These are phyloP conservation scores for Geothlypis trichas DNA, from an alignment of 2,113 vertebrate genomes.

Conservation along the genomic window DNA sequence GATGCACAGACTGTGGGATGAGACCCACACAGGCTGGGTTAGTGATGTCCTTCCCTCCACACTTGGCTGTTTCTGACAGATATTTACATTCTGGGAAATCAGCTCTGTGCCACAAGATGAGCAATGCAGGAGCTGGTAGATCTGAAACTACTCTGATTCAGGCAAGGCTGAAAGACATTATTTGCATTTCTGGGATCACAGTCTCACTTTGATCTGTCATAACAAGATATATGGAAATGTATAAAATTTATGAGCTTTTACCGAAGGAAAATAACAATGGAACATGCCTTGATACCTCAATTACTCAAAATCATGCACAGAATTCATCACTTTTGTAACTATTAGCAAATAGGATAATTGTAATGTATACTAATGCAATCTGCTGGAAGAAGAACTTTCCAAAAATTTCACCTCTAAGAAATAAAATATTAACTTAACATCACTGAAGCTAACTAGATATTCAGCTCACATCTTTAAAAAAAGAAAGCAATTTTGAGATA, in stretches of 20 bases:
- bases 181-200: background rate
- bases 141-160: background rate
- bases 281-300: background rate
- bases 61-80: background rate
- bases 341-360: background rate
- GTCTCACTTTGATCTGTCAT: background rate
- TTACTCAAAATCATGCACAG: background rate
- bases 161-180: background rate
- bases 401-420: background rate
- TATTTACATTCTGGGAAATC: background rate
- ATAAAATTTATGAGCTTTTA: background rate
- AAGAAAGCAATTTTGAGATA: background rate
- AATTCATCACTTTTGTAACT: background rate
- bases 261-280: background rate
- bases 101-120: background rate
- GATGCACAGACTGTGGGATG: fast-evolving
- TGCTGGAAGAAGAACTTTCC: background rate
- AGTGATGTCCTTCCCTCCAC: background rate
- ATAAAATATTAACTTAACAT: background rate
- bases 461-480: background rate
- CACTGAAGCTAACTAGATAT: background rate
- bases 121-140: background rate
- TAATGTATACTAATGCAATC: background rate
- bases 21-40: background rate
- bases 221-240: background rate